phyloP scores from a whole-genome alignment of 2,888 invertebrate species.

The Molanna angustata region DNA sequence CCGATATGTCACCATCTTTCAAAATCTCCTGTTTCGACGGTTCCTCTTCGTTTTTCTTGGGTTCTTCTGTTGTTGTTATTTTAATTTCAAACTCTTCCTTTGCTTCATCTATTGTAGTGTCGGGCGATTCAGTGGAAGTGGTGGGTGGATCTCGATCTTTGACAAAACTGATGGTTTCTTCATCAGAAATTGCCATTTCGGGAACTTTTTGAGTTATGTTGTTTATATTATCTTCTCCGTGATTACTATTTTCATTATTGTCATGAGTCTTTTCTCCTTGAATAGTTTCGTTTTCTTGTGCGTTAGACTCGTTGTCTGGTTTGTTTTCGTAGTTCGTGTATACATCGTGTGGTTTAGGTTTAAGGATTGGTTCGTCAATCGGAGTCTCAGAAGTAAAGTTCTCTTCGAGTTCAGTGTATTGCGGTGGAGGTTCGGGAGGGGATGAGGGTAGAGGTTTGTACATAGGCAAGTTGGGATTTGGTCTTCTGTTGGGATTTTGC shows the following conservation, averaged over 20 bases:
- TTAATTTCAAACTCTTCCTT: slow-evolving; percentile 9
- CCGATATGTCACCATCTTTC: slow-evolving; percentile 26
- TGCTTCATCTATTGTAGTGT: slow-evolving; percentile 23
- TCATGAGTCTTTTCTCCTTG: slow-evolving; percentile 46
- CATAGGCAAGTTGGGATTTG: slow-evolving; percentile 56
- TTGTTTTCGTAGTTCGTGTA: slow-evolving; percentile 9
- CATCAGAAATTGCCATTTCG: slow-evolving; percentile 19
- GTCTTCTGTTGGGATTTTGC: slow-evolving; percentile 45
- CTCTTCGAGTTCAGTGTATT: slow-evolving; percentile 37
- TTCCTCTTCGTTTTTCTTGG: slow-evolving; percentile 27
- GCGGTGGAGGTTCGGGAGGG: slow-evolving; percentile 40
- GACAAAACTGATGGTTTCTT: slow-evolving; percentile 27
- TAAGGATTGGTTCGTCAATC: slow-evolving; percentile 10
- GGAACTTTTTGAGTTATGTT: slow-evolving; percentile 23
- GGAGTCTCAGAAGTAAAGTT: slow-evolving; percentile 34
- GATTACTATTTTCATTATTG: slow-evolving; percentile 34
- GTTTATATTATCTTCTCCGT: slow-evolving; percentile 30
- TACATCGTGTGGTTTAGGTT: slow-evolving; percentile 15
- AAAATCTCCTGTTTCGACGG: slow-evolving; percentile 29
- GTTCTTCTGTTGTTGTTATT: slow-evolving; percentile 24
- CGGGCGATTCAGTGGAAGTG: slow-evolving; percentile 35
- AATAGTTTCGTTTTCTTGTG: slow-evolving; percentile 42
- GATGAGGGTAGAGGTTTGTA: slow-evolving; percentile 62
- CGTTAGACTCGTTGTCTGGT: slow-evolving; percentile 23
- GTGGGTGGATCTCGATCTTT: slow-evolving; percentile 29